Percentiles rank a stretch among this genome's conserved stretches.
Evolutionary conservation across 1,140 invertebrate species (phyloP).

Genomic region (Mya arenaria): DNA sequence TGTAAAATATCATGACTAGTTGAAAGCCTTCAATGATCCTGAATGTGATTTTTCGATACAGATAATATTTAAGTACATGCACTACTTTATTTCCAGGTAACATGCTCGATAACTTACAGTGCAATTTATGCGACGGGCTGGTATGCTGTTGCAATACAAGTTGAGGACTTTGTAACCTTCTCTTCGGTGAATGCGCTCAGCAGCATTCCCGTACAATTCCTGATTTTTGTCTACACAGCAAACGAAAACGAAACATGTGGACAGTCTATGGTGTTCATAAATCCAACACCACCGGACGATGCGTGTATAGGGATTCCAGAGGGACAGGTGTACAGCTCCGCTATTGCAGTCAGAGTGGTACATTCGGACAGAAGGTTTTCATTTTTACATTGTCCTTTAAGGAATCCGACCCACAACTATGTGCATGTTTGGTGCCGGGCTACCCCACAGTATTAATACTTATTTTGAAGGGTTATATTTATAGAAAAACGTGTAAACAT

Average conservation of each 20-base stretch:
- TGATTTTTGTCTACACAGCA: slow-evolving; percentile 12
- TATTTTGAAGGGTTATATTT: background rate
- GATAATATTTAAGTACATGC: background rate
- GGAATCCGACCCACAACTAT: background rate
- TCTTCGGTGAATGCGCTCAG: slow-evolving; percentile 18
- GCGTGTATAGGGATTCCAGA: background rate
- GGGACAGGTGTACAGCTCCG: background rate
- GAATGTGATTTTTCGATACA: background rate
- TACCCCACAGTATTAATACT: background rate
- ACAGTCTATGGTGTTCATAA: background rate
- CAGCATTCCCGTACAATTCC: slow-evolving; percentile 49
- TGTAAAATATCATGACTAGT: background rate
- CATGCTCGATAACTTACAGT: background rate
- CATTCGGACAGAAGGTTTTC: background rate
- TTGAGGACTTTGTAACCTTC: slow-evolving; percentile 33
- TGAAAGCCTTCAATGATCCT: background rate
- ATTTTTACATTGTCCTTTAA: background rate
- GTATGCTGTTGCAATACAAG: slow-evolving; percentile 52
- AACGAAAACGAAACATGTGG: background rate
- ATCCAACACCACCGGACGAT: background rate
- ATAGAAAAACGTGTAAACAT: background rate
- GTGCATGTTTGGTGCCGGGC: background rate
- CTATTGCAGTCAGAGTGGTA: background rate
- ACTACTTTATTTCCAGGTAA: background rate
- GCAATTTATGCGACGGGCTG: slow-evolving; percentile 9